Evolutionary conservation across 2,113 vertebrate genomes (phyloP).

Genomic region (Capricornis sumatraensis): DNA sequence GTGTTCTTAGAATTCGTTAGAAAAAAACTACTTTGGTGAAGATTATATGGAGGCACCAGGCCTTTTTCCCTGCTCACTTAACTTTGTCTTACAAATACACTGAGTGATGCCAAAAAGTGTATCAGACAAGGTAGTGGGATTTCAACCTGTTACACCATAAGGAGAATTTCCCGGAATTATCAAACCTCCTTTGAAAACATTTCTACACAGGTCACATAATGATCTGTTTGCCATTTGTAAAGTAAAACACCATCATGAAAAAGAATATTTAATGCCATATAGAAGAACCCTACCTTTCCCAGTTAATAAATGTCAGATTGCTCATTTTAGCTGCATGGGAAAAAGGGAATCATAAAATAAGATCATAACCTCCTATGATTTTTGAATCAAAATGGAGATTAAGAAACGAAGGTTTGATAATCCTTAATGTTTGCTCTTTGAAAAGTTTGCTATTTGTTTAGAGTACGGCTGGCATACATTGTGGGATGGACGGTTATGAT

Average conservation of each 20-base stretch:
- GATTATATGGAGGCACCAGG: not conserved
- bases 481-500: not conserved
- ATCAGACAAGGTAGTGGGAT: not conserved
- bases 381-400: conserved; percentile 68
- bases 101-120: not conserved
- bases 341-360: conserved; percentile 43
- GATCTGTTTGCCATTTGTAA: conserved; percentile 42
- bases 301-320: conserved; percentile 55
- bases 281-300: conserved; percentile 28
- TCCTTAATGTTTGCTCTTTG: conserved; percentile 12
- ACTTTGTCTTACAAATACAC: conserved; percentile 16
- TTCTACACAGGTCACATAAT: conserved; percentile 17
- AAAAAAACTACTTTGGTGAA: not conserved
- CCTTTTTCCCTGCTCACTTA: not conserved
- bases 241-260: conserved; percentile 53
- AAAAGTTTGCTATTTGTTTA: conserved; percentile 40
- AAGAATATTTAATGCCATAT: conserved; percentile 54
- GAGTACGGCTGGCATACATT: not conserved
- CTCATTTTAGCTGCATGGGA: not conserved
- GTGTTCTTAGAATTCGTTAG: not conserved
- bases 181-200: conserved; percentile 36
- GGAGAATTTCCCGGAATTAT: conserved; percentile 5
- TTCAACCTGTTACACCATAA: conserved; percentile 12
- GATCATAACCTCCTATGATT: not conserved
- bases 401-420: conserved; percentile 45